Evolutionary conservation across 2,113 vertebrate species (phyloP), one percentile per base, ranked within the genome.

Genomic region (Lucifuga dentata): DNA sequence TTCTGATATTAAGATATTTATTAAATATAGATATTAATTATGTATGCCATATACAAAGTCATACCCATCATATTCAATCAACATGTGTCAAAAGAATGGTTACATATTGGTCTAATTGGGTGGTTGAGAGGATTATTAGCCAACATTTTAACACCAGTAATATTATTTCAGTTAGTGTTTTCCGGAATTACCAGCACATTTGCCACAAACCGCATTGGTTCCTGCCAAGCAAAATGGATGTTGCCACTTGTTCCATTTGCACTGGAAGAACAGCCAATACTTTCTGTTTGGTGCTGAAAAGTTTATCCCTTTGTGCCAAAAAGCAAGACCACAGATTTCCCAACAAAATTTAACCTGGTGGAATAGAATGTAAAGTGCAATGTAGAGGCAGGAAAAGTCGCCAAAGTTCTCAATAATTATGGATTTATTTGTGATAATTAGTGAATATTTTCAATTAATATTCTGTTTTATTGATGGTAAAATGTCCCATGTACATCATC

Each of bases 161-260:
- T 49, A 49, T 73, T 68, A 26, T 75, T 56, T 26, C 29, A 29
- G 21, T 21, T 35, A 29, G 5, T 24, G 21, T 33, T 24, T 61
- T 62, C 23, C 15, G 16, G 62, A 61, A 46, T 8, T 5, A 48
- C 36, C 21, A 48, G 13, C 21, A 57, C 35, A 50, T 67, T 60
- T 15, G 39, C 68, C 75, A 60, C 77, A 81, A 75, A 67, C 74
- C 70, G 52, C 70, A 57, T 33, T 0, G 12, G 5, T 59, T 61
- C 32, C 49, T 61, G 78, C 48, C 75, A 84, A 38, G 55, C 64
- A 8, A 60, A 49, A 29, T 7, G 16, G 19, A 21, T 36, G 57
- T 32, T 24, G 19, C 59, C 32, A 16, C 49, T 81, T 82, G 64
- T 82, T 79, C 75, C 72, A 79, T 67, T 78, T 65, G 33, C 17